A percentile compares a stretch with the other conserved stretches of the same genome.
phyloP scores from a whole-genome alignment of 2,888 invertebrate species.

The Xestia rhomboidea region DNA sequence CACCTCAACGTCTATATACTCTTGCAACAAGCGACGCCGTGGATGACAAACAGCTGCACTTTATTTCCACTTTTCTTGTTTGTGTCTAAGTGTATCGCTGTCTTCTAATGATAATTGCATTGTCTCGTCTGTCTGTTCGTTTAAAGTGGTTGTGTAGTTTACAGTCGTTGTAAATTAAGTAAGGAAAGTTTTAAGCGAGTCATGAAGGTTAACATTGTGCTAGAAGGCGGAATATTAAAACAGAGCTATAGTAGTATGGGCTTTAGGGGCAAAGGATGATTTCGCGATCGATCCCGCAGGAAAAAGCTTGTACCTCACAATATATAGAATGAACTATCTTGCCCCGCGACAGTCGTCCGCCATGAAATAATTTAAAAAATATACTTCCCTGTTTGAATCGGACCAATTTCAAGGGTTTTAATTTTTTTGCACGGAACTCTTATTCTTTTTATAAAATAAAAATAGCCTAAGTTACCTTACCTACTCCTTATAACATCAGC shows the following conservation, averaged over 20 bases:
- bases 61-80: constrained; percentile 13
- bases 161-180: not conserved
- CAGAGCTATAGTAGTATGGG: too few relatives aligned
- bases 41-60: constrained; percentile 35
- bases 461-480: too few relatives aligned
- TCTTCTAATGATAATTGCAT: constrained; percentile 25
- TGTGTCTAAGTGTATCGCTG: constrained; percentile 13
- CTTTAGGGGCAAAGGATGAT: not conserved
- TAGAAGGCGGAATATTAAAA: not conserved
- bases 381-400: too few relatives aligned
- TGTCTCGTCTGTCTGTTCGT: constrained; percentile 1
- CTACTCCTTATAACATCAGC: too few relatives aligned
- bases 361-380: too few relatives aligned
- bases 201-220: not conserved
- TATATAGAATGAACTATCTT: too few relatives aligned
- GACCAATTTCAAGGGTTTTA: too few relatives aligned
- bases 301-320: too few relatives aligned
- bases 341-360: too few relatives aligned
- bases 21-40: not conserved
- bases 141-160: not conserved
- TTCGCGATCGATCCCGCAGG: not conserved
- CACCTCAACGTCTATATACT: not conserved
- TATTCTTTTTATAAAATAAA: too few relatives aligned
- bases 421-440: too few relatives aligned
- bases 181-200: not conserved